Evolutionary conservation across 2,888 invertebrate genomes (phyloP), one percentile per base, ranked within the genome.

Genomic region (Elysia crispata): DNA sequence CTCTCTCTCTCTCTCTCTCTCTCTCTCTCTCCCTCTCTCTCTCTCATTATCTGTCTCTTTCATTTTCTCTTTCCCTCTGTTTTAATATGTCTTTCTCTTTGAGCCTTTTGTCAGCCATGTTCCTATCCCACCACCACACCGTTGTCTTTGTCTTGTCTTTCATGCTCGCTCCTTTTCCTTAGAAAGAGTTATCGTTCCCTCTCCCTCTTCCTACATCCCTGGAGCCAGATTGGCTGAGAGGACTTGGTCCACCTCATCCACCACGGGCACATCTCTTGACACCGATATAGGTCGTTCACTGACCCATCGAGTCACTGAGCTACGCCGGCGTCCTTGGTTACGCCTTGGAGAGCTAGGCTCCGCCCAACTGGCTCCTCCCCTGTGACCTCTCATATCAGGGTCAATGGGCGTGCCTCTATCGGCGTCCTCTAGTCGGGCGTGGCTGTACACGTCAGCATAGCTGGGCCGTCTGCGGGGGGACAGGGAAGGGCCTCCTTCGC

Each of bases 241-340:
- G 3, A 80, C 80, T 41, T 76, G 33, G 28, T 70, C 80, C 13
- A 80, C 76, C 28, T 73, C 79, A 11, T 73, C 79, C 23, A 67
- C 60, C 18, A 50, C 50, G 6, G 15, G 18, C 50, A 28, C 31
- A 23, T 6, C 15, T 6, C 28, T 41, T 15, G 33, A 3, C 15
- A 73, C 5, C 0, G 64, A 57, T 50, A 33, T 41, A 1, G 18
- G 67, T 41, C 69, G 66, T 25, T 31, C 62, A 13, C 28, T 57
- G 0, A 75, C 28, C 75, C 54, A 60, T 25, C n/a, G 62, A 0
- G 60, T n/a, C 60, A 79, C 60, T 1, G 79, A 79, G 41, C 69
- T 75, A 0, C 75, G 75, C 20, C 79, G 23, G 0, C 69, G 54
- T 1, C 75, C 79, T 0, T 67, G 67, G 28, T 23, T 28, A 30